Evolutionary conservation across 1,140 invertebrate genomes (phyloP), one percentile per base, ranked within the genome.

Genomic region (Trichonephila clavata): DNA sequence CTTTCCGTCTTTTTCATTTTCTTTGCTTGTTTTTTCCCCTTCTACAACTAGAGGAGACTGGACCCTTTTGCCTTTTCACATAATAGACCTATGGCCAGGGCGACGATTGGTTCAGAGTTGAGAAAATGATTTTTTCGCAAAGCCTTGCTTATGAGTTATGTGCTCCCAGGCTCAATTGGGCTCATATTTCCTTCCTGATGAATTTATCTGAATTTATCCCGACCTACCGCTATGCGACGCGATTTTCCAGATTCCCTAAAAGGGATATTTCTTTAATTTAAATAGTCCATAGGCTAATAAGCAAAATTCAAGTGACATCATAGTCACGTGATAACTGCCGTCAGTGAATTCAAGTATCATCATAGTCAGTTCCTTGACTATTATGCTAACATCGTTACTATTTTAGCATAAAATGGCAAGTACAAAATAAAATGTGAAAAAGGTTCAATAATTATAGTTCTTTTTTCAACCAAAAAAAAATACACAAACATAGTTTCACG

Each of bases 11-110:
- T 60, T 71, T 86, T 94, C 32, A 0, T 50, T 50, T 50, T 13
- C 81, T 89, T 88, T 84, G 10, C 83, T 68, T 77, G 18, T 50
- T 27, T 20, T 59, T 92, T 63, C 50, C 77, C 77, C 92, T 88
- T 86, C n/a, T 6, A 57, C 39, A 24, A 61, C 60, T 88, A 50
- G 63, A 88, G 60, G 68, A 80, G 18, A 77, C 60, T 92, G 80
- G 65, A 87, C 92, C 92, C 86, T 88, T 93, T 90, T 92, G 83
- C 61, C 92, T 80, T 87, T 50, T 50, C 86, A 43, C 57, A 81
- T 93, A 93, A 93, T 93, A 86, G 92, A 93, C 84, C 84, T 20
- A n/a, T 81, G 68, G 87, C 63, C 50, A 14, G 8, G 2, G n/a
- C 39, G 92, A 87, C 65, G 60, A 71, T 86, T 86, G 80, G 61